Conservation (phyloP, 2,113 vertebrate species). For the cat (Felis catus) region F.catus_Fca126_mat1.0 CM031412.1:107898501-107899000, state of each 20-base stretch:
- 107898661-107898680: constrained; percentile 58
- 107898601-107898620: constrained; percentile 48
- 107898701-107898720: not conserved
- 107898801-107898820: constrained; percentile 14
- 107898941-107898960: not conserved
- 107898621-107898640: constrained; percentile 54
- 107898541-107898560: constrained; percentile 56
- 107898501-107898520: not conserved
- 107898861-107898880: constrained; percentile 60
- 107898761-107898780: constrained; percentile 59
- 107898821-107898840: constrained; percentile 42
- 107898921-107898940: not conserved
- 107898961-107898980: constrained; percentile 40
- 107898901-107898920: constrained; percentile 41
- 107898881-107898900: constrained; percentile 45
- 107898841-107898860: constrained; percentile 57
- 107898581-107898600: constrained; percentile 48
- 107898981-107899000: constrained; percentile 51
- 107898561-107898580: constrained; percentile 58
- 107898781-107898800: constrained; percentile 55
- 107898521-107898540: not conserved
- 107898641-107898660: not conserved
- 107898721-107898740: constrained; percentile 56
- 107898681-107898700: constrained; percentile 64
- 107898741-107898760: constrained; percentile 38